Base-by-base conservation (phyloP, 1,140 invertebrate species). In the Temnothorax nylanderi region DNA sequence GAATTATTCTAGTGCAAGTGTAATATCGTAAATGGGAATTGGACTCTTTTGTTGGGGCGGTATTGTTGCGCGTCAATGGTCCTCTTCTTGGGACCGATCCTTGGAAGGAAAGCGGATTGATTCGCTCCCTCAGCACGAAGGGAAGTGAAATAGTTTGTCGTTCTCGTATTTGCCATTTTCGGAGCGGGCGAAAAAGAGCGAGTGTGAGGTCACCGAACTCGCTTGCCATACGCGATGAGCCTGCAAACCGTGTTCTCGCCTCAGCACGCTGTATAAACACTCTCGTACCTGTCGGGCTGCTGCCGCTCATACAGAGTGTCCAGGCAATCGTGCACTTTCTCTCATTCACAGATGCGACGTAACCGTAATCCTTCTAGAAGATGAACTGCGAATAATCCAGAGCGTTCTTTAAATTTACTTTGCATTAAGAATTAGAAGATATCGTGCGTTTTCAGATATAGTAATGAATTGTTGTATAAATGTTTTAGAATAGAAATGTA, bases 151-250 rank as follows among this genome's bases (percentile, higher is more conserved):
- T 82, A 64, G 77, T 86, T 86, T 80, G 84, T 88, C 75, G 71
- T 64, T 18, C 56, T 32, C 26, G 67, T 64, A 76, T 87, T 88
- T 88, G 77, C 77, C 41, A 82, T 81, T 87, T 78, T 51, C 51
- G 51, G 44, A 21, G 41, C 51, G 44, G 54, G 18, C 51, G 67
- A 71, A 65, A 65, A 76, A 56, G 56, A 64, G 51, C 32, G 51
- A 37, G 51, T 54, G 54, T 34, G 26, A 44, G 54, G 64, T 47
- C 62, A 54, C 34, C 34, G 87, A 86, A 78, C 58, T 65, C 51
- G 41, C 4, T 41, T 32, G 47, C 78, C 64, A n/a, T 81, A 81
- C 49, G 64, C 64, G 80, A 84, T 74, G 69, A 84, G 54, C 80
- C 67, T 60, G 69, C 80, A 74, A 81, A 81, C 69, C 13, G 54